Evolutionary conservation across 2,113 vertebrate species (phyloP), one percentile per base, ranked within the genome.

Genomic region (cattle (Bos taurus)): DNA sequence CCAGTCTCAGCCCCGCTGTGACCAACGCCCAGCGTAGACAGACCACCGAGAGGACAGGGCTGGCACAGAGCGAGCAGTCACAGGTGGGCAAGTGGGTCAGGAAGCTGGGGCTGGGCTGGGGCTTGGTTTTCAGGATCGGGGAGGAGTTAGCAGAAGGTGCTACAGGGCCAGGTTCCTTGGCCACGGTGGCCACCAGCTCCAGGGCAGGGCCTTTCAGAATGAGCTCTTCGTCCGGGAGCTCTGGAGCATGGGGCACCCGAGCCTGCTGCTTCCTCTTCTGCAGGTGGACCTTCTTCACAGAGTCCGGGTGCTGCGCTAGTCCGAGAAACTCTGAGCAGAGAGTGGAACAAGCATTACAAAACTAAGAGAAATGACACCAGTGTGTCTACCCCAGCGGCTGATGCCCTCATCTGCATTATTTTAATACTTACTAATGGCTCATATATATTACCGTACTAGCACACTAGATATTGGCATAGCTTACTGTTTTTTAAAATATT

Each of bases 11-110:
- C 40, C 98, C 97, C 0, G 99, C 99, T 1, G 98, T 98, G 46
- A 98, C 95, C 17, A 99, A 97, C 0, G 99, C 98, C 99, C 99
- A 99, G 89, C 97, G 99, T 50, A 99, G 99, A 86, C 99, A 99
- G 91, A 99, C 98, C 0, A 98, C 98, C 0, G 99, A 99, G 94
- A 99, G 98, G 1, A 97, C 87, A 3, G 99, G 99, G 90, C 99
- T 99, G 0, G 98, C 98, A 98, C 99, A 99, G 83, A 99, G 99
- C 0, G 94, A 90, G 92, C 99, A 99, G 25, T 23, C 33, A 88
- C 99, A 99, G 30, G 88, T 23, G 0, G 97, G 1, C 0, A 88
- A 46, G 50, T 99, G 99, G 0, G 74, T 81, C 67, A 99, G 98
- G 60, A 99, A 99, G 56, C 98, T 95, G 7, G 99, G 99, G 33